Conservation (phyloP, 2,888 invertebrate genomes). For the Netelia fuscicornis region DNA sequence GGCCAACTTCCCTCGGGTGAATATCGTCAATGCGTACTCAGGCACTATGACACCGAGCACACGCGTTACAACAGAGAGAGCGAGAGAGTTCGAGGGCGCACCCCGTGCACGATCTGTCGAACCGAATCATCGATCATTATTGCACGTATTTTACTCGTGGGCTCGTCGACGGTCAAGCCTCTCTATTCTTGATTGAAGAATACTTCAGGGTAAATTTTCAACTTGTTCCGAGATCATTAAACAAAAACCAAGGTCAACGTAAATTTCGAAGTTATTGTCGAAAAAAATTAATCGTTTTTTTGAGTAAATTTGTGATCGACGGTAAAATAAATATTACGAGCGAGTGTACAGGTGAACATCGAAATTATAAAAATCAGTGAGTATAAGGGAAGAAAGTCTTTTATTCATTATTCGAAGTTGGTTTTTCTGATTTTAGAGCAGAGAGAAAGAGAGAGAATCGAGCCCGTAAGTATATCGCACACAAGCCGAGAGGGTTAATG, state of each 20-base stretch:
- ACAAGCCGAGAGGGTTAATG: slow-evolving; percentile 74
- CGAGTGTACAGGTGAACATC: not conserved
- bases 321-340: no score
- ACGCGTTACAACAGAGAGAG: slow-evolving; percentile 61
- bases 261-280: not conserved
- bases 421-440: slow-evolving; percentile 30
- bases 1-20: slow-evolving; percentile 71
- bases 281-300: not conserved
- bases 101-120: slow-evolving; percentile 77
- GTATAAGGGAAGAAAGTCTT: not conserved
- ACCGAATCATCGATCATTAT: slow-evolving; percentile 74
- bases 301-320: not conserved
- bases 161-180: slow-evolving; percentile 65
- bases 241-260: not conserved
- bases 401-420: slow-evolving; percentile 21
- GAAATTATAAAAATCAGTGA: not conserved
- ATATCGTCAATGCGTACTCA: not conserved
- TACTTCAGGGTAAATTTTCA: not conserved
- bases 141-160: slow-evolving; percentile 66
- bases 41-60: not conserved
- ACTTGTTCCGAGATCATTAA: not conserved
- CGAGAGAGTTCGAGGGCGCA: slow-evolving; percentile 72
- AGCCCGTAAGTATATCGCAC: slow-evolving; percentile 1
- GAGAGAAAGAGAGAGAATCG: slow-evolving; percentile 16
- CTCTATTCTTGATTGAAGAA: slow-evolving; percentile 13